Conservation (phyloP, 2,888 invertebrate genomes). For the Hanleya hanleyi region DNA sequence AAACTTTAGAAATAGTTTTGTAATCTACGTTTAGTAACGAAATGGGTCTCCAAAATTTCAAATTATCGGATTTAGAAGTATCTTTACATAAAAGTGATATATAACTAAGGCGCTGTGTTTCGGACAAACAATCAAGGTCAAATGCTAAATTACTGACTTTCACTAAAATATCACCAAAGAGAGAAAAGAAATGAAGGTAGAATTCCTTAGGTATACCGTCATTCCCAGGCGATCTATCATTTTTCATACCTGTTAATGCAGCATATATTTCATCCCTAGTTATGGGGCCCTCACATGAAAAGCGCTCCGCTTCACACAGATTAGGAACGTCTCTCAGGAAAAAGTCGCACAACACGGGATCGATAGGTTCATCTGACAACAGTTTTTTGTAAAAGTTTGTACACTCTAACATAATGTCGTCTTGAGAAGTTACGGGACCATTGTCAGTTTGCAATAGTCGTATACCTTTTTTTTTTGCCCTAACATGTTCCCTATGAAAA, state of each 20-base stretch:
- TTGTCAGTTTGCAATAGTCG: too few species aligned
- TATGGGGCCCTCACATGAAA: too few species aligned
- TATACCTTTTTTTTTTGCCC: too few species aligned
- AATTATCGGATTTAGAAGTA: constrained; percentile 15
- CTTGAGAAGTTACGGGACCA: too few species aligned
- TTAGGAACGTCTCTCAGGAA: too few species aligned
- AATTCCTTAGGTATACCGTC: constrained; percentile 41
- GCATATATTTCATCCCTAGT: too few species aligned
- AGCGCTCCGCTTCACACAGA: constrained; percentile 13
- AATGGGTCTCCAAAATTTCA: constrained; percentile 44
- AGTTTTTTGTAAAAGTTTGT: not conserved
- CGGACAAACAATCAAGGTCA: constrained; percentile 18
- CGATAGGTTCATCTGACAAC: too few species aligned
- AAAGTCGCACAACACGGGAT: too few species aligned
- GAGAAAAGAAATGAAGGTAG: constrained; percentile 24
- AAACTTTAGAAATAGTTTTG: constrained; percentile 40
- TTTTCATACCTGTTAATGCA: constrained; percentile 29
- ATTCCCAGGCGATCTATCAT: too few species aligned
- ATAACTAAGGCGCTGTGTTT: constrained; percentile 19
- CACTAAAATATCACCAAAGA: constrained; percentile 21
- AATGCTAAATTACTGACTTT: constrained; percentile 18
- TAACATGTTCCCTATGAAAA: too few species aligned
- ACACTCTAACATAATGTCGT: too few species aligned
- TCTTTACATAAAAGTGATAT: constrained; percentile 42
- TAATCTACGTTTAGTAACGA: constrained; percentile 41